Evolutionary conservation across 2,113 vertebrate genomes (phyloP), one percentile per base, ranked within the genome.

Genomic region (Sebastes schlegelii): DNA sequence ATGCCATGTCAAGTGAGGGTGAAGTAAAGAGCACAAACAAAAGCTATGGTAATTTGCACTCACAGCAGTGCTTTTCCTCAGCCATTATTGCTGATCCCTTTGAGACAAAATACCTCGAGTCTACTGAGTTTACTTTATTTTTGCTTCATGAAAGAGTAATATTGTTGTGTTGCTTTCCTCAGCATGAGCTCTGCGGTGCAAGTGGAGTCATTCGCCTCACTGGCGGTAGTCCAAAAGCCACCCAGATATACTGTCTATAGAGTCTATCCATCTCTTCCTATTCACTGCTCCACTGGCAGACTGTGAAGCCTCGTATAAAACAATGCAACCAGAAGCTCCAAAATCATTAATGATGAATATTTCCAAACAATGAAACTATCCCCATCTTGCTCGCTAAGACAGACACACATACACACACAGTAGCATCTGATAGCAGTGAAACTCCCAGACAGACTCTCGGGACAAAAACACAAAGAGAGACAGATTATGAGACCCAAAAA

Each of bases 101-200:
- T 17, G 49, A 84, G 77, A 79, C 48, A 13, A 88, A 80, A 85
- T 73, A 58, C n/a, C 63, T 78, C 1, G 11, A 63, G 52, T 60
- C 55, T 4, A 19, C 58, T 48, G 67, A 74, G 64, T 84, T 83
- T 83, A 77, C 48, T 89, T 81, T 76, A 87, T 86, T 80, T 83
- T 86, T 80, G 19, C 78, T 21, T 71, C 76, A 74, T 80, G 72
- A 85, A 80, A 74, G 77, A 80, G 42, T 83, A 71, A 87, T 85
- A 78, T 66, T 86, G 67, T 84, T 89, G 79, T 83, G 52, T 23
- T 86, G 77, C 76, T 84, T 80, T 69, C 62, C 86, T 81, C 85
- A 67, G 78, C 79, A 60, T 17, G 55, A 80, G 70, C 60, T 68
- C 14, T 63, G 52, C 68, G 60, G 79, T 60, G 68, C 67, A 79